Percentiles rank a stretch among this genome's conserved stretches.
phyloP scores from a whole-genome alignment of 2,113 vertebrate genomes.

The Hippocampus mohnikei region DNA sequence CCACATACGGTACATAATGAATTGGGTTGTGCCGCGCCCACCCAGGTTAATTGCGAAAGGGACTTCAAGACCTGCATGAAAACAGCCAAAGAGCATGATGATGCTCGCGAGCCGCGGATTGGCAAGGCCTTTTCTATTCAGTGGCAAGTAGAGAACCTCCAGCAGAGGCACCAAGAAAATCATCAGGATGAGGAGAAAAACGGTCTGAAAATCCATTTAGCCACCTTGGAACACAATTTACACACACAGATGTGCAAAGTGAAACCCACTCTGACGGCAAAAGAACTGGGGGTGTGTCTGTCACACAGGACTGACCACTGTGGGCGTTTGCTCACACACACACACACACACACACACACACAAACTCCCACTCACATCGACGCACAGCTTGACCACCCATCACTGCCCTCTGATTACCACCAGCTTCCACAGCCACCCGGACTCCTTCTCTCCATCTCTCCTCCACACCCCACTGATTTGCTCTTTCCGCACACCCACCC shows the following conservation, averaged over 20 bases:
- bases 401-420: slow-evolving; percentile 64
- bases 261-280: slow-evolving; percentile 45
- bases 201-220: slow-evolving; percentile 53
- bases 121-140: not conserved
- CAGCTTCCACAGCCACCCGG: slow-evolving; percentile 56
- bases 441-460: slow-evolving; percentile 52
- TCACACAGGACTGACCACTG: slow-evolving; percentile 56
- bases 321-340: slow-evolving; percentile 6
- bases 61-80: no score
- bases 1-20: no score
- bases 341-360: slow-evolving; percentile 27
- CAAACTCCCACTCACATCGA: slow-evolving; percentile 13
- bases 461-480: slow-evolving; percentile 55
- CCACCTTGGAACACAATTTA: slow-evolving; percentile 47
- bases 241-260: slow-evolving; percentile 52
- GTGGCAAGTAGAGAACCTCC: slow-evolving; percentile 14
- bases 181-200: slow-evolving; percentile 36
- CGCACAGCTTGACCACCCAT: slow-evolving; percentile 60
- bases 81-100: no score
- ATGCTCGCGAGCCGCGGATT: no score
- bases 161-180: slow-evolving; percentile 22
- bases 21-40: no score
- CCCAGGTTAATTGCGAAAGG: no score
- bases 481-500: slow-evolving; percentile 24
- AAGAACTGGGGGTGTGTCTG: slow-evolving; percentile 42